Base-by-base conservation (phyloP, 2,888 invertebrate genomes). In the Dorcus parallelipipedus region DNA sequence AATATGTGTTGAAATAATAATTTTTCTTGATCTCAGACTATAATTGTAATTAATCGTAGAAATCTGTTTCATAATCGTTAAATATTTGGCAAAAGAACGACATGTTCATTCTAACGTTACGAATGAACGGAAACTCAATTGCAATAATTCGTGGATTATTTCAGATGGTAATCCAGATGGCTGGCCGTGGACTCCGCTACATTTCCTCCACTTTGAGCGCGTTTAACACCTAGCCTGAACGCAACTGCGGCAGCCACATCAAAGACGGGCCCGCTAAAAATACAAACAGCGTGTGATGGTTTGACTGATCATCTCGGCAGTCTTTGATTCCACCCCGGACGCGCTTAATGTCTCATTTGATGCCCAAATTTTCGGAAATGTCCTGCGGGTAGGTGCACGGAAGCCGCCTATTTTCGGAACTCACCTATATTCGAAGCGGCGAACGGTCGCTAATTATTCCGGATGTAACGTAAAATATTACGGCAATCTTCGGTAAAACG, bases 181-280 rank as follows among this genome's bases (percentile, higher is more conserved):
- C 42, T 58, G 60, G 33, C 40, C 54, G 60, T 58, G 54, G 41
- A 62, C 47, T 56, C 56, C 72, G 71, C 71, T 71, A 74, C 75
- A 74, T 74, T 75, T 75, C 74, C 75, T 75, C 73, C 72, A 73
- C 75, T 74, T 74, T 74, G 74, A 69, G 69, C 64, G 70, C 70
- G 73, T 71, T 75, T 75, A 76, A 71, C 76, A 76, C 76, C 74
- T 76, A 72, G 71, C 67, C 71, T 71, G 75, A 71, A 70, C 70
- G 73, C 75, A 75, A 76, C 75, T 75, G 75, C 71, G 68, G 70
- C 72, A 65, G 67, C 74, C 75, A 74, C 75, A 75, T 76, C 75
- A 76, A 76, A 76, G 76, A 68, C 68, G 68, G 69, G 54, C 66
- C 61, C 67, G 70, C 71, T 75, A 74, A 72, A 73, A 76, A 76